Percentiles rank a stretch among this genome's conserved stretches.
These are phyloP conservation scores for Nymphalis io DNA, from an alignment of 1,140 invertebrate species.

Conservation along the genomic window DNA sequence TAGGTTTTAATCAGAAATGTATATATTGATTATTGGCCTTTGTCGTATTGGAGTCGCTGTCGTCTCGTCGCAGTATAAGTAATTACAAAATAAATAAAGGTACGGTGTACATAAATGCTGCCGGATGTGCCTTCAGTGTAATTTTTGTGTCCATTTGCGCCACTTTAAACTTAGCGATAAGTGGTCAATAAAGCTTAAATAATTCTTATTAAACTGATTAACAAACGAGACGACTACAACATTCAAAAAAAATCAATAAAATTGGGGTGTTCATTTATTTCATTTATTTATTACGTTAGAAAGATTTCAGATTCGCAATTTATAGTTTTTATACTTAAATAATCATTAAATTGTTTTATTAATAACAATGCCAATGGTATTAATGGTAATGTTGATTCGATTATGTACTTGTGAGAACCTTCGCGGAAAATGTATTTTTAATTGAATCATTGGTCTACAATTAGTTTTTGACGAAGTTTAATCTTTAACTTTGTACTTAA, in stretches of 20 bases:
- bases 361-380: no score
- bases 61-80: conserved; percentile 23
- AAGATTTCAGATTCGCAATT: no score
- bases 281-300: no score
- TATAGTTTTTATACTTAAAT: no score
- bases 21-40: neutral
- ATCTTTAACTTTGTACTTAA: no score
- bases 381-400: no score
- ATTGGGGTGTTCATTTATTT: no score
- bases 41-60: conserved; percentile 10
- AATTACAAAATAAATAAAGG: conserved; percentile 22
- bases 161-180: conserved; percentile 42
- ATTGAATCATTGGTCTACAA: no score
- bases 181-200: conserved; percentile 42
- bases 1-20: neutral
- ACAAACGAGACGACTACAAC: conserved; percentile 12
- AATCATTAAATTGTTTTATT: no score
- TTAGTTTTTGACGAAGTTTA: no score
- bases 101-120: conserved; percentile 32
- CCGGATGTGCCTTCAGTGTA: conserved; percentile 43
- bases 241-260: conserved; percentile 17
- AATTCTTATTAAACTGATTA: conserved; percentile 39
- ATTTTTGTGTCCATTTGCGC: conserved; percentile 43
- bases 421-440: no score
- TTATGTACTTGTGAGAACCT: no score